phyloP scores from a whole-genome alignment of 2,113 vertebrate genomes.

The Rhegmatorhina hoffmannsi region DNA sequence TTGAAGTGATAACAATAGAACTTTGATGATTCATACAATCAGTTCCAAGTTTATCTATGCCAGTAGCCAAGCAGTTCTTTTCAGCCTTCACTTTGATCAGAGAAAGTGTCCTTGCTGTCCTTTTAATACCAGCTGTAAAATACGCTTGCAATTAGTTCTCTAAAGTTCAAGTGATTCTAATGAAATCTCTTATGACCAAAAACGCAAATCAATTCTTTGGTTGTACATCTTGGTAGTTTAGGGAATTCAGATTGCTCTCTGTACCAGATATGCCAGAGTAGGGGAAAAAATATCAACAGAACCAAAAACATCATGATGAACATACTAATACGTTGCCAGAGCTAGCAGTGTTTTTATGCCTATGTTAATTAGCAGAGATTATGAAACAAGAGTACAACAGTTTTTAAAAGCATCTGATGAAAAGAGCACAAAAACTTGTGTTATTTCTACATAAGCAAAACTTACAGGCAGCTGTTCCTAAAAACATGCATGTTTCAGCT shows the following conservation, averaged over 20 bases:
- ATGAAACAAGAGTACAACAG: neutral
- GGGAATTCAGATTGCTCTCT: neutral
- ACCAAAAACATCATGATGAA: neutral
- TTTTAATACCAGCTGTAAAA: conserved; percentile 37
- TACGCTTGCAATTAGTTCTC: conserved; percentile 47
- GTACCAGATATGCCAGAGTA: neutral
- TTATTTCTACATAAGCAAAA: neutral
- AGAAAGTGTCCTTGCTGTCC: conserved; percentile 47
- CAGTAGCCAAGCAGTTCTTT: conserved; percentile 29
- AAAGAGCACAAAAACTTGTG: neutral
- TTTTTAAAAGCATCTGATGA: neutral
- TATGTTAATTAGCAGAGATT: neutral
- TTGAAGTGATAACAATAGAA: conserved; percentile 19
- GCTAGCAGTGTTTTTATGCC: neutral
- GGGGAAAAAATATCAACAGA: neutral
- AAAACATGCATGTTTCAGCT: conserved; percentile 3
- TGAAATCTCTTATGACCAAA: conserved; percentile 53
- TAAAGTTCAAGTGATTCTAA: conserved; percentile 59
- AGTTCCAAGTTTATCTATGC: neutral
- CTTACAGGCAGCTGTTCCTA: neutral
- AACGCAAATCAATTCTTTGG: conserved; percentile 52
- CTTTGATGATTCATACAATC: conserved; percentile 9
- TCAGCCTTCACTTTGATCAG: conserved; percentile 48
- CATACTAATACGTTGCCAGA: neutral
- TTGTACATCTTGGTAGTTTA: neutral